A percentile compares a stretch with the other conserved stretches of the same genome.
Conservation (phyloP, 2,888 invertebrate genomes). For the Drosophila emarginata region DNA sequence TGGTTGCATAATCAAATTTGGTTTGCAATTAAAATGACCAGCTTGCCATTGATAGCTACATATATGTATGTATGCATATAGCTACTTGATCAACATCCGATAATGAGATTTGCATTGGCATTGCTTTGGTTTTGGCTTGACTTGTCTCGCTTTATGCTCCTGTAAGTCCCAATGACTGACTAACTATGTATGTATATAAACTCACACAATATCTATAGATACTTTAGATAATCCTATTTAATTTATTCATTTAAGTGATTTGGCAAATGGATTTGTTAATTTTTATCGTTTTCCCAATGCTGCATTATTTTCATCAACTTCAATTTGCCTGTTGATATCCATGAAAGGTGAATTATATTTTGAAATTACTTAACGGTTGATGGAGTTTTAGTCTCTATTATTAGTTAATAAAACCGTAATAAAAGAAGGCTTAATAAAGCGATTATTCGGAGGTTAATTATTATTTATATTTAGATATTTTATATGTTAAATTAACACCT, state of each 20-base stretch:
- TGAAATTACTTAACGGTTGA: not conserved
- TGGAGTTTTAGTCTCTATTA: too few relatives aligned
- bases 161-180: not conserved
- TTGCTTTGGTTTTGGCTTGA: too few relatives aligned
- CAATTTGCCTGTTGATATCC: not conserved
- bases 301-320: not conserved
- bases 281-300: not conserved
- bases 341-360: not conserved
- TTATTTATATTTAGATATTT: too few relatives aligned
- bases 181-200: not conserved
- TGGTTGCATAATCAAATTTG: conserved; percentile 59
- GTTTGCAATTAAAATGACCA: conserved; percentile 57
- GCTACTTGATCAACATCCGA: not conserved
- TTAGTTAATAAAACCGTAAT: too few relatives aligned
- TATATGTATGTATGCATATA: not conserved
- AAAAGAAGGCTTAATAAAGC: not conserved
- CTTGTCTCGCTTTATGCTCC: not conserved
- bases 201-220: not conserved
- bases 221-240: not conserved
- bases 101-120: conserved; percentile 1
- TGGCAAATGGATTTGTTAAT: not conserved
- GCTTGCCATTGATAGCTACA: conserved; percentile 21
- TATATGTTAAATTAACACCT: too few relatives aligned
- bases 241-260: conserved; percentile 6
- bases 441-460: too few relatives aligned